Percentiles rank a stretch among this genome's conserved stretches.
phyloP scores from a whole-genome alignment of 2,113 vertebrate genomes.

The Bostrychus sinensis region DNA sequence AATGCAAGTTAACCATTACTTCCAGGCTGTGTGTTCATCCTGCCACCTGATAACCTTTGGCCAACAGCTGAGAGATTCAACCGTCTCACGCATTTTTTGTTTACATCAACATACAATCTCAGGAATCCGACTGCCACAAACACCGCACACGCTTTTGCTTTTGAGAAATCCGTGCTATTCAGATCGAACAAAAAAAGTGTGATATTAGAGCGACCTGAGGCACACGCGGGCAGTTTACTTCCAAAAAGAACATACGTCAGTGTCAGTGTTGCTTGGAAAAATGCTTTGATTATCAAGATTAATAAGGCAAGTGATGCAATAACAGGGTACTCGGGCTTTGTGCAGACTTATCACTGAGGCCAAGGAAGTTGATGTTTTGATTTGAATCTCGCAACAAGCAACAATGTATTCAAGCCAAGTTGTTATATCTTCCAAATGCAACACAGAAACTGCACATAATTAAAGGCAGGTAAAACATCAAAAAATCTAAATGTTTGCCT shows the following conservation, averaged over 20 bases:
- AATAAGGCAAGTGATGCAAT: not conserved
- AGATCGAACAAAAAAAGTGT: not conserved
- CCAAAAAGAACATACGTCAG: too few species aligned
- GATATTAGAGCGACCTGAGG: not conserved
- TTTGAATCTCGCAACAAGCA: not conserved
- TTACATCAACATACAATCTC: constrained; percentile 13
- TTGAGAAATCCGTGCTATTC: not conserved
- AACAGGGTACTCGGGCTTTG: not conserved
- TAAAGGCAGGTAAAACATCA: not conserved
- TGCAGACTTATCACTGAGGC: not conserved
- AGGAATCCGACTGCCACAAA: constrained; percentile 16
- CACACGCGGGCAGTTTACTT: too few species aligned
- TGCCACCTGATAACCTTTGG: constrained; percentile 2
- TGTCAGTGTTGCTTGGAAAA: too few species aligned
- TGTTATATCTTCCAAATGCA: not conserved
- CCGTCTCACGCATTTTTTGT: not conserved
- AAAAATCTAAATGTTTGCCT: not conserved
- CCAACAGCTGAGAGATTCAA: constrained; percentile 8
- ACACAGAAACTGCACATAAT: not conserved
- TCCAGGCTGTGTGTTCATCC: not conserved
- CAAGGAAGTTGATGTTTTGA: not conserved
- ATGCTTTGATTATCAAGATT: too few species aligned
- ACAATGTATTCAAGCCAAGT: not conserved
- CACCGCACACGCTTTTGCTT: not conserved
- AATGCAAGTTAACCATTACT: not conserved